phyloP scores from a whole-genome alignment of 2,113 vertebrate species.

The Rhinolophus sinicus region DNA sequence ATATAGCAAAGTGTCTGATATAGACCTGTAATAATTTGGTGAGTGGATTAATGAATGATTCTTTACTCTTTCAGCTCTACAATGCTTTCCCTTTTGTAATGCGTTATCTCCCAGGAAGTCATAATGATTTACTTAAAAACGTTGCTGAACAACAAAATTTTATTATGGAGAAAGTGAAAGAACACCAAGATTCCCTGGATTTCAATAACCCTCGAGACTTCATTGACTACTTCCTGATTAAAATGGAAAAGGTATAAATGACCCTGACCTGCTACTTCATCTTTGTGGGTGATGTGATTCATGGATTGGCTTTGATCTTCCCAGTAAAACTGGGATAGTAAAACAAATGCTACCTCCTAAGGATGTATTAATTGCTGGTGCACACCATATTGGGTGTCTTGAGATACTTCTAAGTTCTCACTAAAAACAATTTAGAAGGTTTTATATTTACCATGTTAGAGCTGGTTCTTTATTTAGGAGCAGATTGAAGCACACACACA shows the following conservation, averaged over 20 bases:
- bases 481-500: background rate
- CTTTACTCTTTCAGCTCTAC: slow-evolving; percentile 82
- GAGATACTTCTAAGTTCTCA: background rate
- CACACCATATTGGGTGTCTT: background rate
- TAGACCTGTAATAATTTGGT: background rate
- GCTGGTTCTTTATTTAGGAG: background rate
- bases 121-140: slow-evolving; percentile 69
- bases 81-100: slow-evolving; percentile 88
- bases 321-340: background rate
- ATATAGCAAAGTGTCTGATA: background rate
- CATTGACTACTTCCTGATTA: slow-evolving; percentile 89
- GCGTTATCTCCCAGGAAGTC: slow-evolving; percentile 85
- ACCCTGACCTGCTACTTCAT: slow-evolving; percentile 69
- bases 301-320: background rate
- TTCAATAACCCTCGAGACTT: slow-evolving; percentile 84
- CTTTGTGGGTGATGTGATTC: slow-evolving; percentile 69
- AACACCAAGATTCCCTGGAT: slow-evolving; percentile 85
- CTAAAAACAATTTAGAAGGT: background rate
- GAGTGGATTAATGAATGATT: background rate
- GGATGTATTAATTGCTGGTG: background rate
- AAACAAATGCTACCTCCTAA: background rate
- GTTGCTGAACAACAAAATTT: slow-evolving; percentile 75
- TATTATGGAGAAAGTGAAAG: slow-evolving; percentile 78
- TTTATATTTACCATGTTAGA: background rate
- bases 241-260: slow-evolving; percentile 84